Base-by-base conservation (phyloP, 2,797 vertebrate species). In the Remorina albescens region DNA sequence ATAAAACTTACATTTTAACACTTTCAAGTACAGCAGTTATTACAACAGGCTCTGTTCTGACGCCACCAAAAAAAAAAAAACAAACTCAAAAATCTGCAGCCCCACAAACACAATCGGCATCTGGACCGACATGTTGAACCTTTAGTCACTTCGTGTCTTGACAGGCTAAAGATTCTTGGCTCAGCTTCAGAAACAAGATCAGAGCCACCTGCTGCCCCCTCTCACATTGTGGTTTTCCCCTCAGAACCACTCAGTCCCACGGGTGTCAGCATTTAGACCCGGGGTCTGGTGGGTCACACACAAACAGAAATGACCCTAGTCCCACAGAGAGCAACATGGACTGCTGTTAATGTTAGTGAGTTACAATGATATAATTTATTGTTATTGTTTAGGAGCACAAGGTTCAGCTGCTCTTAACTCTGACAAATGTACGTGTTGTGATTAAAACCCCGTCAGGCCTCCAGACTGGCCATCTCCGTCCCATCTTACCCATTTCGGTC, bases 401-500 rank as follows among this genome's bases (percentile, higher is more conserved):
- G 30, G 30, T 30, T 30, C 3, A 32, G 30, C 30, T 32, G 30
- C 4, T 32, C 30, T 8, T 32, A 8, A 32, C 8, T 32, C 30
- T 32, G n/a, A 30, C 30, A 34, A 8, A n/a, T 44, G 42, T 44
- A 41, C 16, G 37, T 41, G 15, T 16, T 41, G 13, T 5, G 37
- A 4, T 41, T 44, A 46, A n/a, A 21, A 9, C 8, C 19, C 39
- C 16, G 16, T 8, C 16, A 19, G 41, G 12, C n/a, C 8, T 58
- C 54, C 8, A 21, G 18, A 34, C 6, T 5, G 13, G 8, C n/a
- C 18, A 3, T 39, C 39, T 1, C 3, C 2, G 42, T 42, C 41
- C n/a, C n/a, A 1, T 47, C 95, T 95, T 94, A 98, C 98, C 97
- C 28, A 97, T 93, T 91, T 97, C 95, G 1, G 96, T 94, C 70